phyloP scores from a whole-genome alignment of 2,888 invertebrate genomes.

The Pediacus dermestoides region DNA sequence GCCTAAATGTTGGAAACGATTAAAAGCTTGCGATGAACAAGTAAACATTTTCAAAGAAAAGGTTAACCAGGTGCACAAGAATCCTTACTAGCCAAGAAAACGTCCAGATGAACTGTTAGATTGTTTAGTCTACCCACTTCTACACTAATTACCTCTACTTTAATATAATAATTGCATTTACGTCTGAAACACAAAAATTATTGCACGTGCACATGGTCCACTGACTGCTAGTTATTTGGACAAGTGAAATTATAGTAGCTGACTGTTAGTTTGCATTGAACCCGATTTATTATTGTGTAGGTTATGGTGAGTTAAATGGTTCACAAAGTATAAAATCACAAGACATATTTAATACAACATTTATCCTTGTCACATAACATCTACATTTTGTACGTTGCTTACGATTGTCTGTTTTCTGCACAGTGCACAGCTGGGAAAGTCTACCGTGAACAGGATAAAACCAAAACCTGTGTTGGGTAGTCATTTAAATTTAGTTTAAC shows the following conservation, averaged over 20 bases:
- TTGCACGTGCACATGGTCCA: constrained; percentile 27
- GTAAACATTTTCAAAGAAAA: constrained; percentile 31
- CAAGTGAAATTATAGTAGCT: constrained; percentile 21
- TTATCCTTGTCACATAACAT: constrained; percentile 1
- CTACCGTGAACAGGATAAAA: no score
- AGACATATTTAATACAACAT: constrained; percentile 5
- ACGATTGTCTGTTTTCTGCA: no score
- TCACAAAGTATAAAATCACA: constrained; percentile 8
- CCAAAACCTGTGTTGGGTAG: no score
- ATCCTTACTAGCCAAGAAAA: constrained; percentile 35
- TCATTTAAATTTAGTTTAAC: no score
- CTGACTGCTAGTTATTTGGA: constrained; percentile 26
- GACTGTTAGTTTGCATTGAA: constrained; percentile 17
- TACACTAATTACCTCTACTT: constrained; percentile 34
- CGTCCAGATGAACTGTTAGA: constrained; percentile 36
- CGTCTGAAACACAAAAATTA: constrained; percentile 30
- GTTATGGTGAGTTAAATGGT: not conserved
- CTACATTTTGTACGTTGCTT: no score
- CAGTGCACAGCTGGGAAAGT: no score
- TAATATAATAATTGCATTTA: constrained; percentile 36
- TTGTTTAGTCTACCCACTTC: constrained; percentile 42
- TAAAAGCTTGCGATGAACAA: no score
- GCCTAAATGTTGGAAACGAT: no score
- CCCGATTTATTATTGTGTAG: constrained; percentile 19
- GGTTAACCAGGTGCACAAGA: constrained; percentile 37